Evolutionary conservation across 2,888 invertebrate species (phyloP), one percentile per base, ranked within the genome.

Genomic region (Lagria hirta): DNA sequence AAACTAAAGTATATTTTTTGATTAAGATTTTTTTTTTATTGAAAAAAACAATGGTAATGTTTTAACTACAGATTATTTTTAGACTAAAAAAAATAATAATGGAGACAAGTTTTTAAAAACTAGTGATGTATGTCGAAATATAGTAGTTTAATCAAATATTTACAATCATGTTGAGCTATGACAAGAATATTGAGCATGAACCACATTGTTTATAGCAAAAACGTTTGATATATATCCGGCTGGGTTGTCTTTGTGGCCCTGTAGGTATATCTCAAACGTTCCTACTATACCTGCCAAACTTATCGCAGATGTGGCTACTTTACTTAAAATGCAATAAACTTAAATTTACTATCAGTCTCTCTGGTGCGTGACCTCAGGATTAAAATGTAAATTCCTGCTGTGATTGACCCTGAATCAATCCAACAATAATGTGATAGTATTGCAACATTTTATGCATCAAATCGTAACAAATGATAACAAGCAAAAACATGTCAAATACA

Each of bases 131-230:
- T 47, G 32, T 42, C 28, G 32, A 44, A 36, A 38, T 30, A 34
- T 16, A 42, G 34, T 34, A 43, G 20, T 30, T 27, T 15, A n/a
- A n/a, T 30, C 36, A 48, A 51, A 35, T 54, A 56, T 56, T 47
- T 55, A 58, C 55, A 57, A 48, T 51, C 29, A 46, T 46, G 46
- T 49, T 56, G 55, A 57, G 55, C 57, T 58, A 54, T 55, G 54
- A 59, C 55, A 56, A 57, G 56, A 59, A 57, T 54, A 49, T 59
- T 59, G 59, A 59, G 59, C 59, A 55, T 55, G 49, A 57, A 55
- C 55, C 54, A 52, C 53, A 54, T 45, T 45, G 36, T 37, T 44
- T 50, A 15, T 44, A 8, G 10, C n/a, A 24, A 24, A 24, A 4
- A 8, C 24, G 8, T 24, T n/a, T 24, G 24, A 8, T 8, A 11